phyloP scores from a whole-genome alignment of 2,888 invertebrate species.

The Dorcus parallelipipedus region DNA sequence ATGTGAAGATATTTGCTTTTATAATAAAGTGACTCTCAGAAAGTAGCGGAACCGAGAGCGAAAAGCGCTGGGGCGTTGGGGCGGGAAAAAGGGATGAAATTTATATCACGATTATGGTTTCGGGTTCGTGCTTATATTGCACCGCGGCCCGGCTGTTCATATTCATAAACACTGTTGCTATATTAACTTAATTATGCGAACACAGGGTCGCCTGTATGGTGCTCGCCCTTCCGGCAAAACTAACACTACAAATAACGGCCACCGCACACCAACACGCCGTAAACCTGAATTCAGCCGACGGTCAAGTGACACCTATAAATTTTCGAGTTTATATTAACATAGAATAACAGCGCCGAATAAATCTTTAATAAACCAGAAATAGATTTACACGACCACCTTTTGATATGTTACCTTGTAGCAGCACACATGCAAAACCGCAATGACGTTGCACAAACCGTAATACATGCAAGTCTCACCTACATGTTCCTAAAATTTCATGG shows the following conservation, averaged over 20 bases:
- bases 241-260: constrained; percentile 11
- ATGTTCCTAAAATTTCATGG: too few relatives aligned
- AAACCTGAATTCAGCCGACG: neutral
- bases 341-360: too few relatives aligned
- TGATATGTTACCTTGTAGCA: too few relatives aligned
- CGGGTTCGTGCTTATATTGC: constrained; percentile 39
- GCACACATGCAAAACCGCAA: too few relatives aligned
- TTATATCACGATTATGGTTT: constrained; percentile 43
- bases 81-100: constrained; percentile 32
- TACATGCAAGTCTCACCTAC: too few relatives aligned
- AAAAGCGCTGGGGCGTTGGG: constrained; percentile 8
- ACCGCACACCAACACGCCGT: neutral
- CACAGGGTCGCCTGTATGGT: constrained; percentile 1
- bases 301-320: too few relatives aligned
- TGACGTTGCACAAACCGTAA: too few relatives aligned
- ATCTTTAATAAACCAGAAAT: too few relatives aligned
- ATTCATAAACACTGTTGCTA: constrained; percentile 29
- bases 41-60: constrained; percentile 9
- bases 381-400: too few relatives aligned
- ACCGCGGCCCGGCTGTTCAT: constrained; percentile 29
- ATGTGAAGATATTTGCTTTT: constrained; percentile 45
- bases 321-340: too few relatives aligned
- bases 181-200: constrained; percentile 31
- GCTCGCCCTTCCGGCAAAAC: neutral
- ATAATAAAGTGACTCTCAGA: constrained; percentile 38